phyloP scores from a whole-genome alignment of 2,888 invertebrate genomes.

The Gari tellinella region DNA sequence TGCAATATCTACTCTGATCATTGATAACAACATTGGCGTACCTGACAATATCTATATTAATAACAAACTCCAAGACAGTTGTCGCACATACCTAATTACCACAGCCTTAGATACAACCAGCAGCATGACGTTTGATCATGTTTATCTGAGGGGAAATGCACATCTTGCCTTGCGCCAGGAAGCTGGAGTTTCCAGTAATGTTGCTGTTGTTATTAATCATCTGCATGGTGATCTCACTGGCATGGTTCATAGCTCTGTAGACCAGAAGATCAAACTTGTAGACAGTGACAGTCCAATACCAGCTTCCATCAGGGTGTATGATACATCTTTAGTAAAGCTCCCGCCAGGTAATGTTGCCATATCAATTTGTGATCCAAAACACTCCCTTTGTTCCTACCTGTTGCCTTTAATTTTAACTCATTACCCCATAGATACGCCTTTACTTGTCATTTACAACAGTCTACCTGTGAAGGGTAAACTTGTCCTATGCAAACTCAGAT shows the following conservation, averaged over 20 bases:
- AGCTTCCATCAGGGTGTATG: slow-evolving; percentile 68
- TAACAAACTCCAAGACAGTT: slow-evolving; percentile 59
- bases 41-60: slow-evolving; percentile 61
- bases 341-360: slow-evolving; percentile 71
- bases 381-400: too few relatives aligned
- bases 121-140: slow-evolving; percentile 58
- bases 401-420: too few relatives aligned
- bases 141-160: slow-evolving; percentile 62
- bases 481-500: too few relatives aligned
- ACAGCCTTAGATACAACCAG: slow-evolving; percentile 30
- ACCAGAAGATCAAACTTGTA: slow-evolving; percentile 57
- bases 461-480: too few relatives aligned
- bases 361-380: too few relatives aligned
- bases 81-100: slow-evolving; percentile 61
- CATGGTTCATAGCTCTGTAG: too few relatives aligned
- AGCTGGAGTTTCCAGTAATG: slow-evolving; percentile 26
- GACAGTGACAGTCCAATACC: slow-evolving; percentile 71
- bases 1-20: slow-evolving; percentile 43
- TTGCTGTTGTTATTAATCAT: slow-evolving; percentile 65
- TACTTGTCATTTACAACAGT: too few relatives aligned
- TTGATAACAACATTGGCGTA: slow-evolving; percentile 68
- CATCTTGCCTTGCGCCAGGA: slow-evolving; percentile 66
- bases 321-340: slow-evolving; percentile 54
- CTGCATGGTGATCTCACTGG: too few relatives aligned
- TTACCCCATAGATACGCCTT: too few relatives aligned